phyloP scores from a whole-genome alignment of 2,113 vertebrate genomes.

The Emydocephalus ijimae region DNA sequence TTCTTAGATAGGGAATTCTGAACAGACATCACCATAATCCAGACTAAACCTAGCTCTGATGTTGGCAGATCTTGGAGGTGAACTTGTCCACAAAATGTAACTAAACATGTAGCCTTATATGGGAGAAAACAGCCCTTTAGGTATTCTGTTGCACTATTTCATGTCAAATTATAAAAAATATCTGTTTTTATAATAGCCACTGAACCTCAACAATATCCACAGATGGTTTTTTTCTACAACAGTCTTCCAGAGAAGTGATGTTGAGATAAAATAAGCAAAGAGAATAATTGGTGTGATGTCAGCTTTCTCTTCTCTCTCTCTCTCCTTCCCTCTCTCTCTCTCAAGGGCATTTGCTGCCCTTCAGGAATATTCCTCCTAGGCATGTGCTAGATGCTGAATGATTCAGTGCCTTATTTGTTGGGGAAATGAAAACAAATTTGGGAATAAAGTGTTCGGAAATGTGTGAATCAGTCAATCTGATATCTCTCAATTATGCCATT shows the following conservation, averaged over 20 bases:
- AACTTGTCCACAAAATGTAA: neutral
- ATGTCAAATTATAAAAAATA: neutral
- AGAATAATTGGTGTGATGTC: slow-evolving; percentile 51
- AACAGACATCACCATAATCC: neutral
- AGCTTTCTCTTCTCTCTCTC: slow-evolving; percentile 23
- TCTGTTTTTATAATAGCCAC: neutral
- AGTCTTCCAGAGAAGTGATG: slow-evolving; percentile 40
- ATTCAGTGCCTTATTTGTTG: slow-evolving; percentile 56
- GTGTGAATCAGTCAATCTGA: slow-evolving; percentile 51
- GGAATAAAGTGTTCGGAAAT: slow-evolving; percentile 60
- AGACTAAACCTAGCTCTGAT: neutral
- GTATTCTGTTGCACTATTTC: neutral
- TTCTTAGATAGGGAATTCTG: neutral
- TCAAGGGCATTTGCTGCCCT: slow-evolving; percentile 65
- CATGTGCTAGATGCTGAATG: slow-evolving; percentile 46
- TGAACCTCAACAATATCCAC: neutral
- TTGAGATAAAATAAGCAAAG: slow-evolving; percentile 61
- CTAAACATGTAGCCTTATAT: neutral
- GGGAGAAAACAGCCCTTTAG: neutral
- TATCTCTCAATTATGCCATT: slow-evolving; percentile 49
- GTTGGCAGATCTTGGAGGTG: neutral
- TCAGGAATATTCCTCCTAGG: slow-evolving; percentile 63
- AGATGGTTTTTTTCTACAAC: neutral
- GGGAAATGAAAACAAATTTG: slow-evolving; percentile 72
- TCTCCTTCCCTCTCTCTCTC: slow-evolving; percentile 13